Base-by-base conservation (phyloP, 2,113 vertebrate genomes). In the Arvicanthis niloticus region DNA sequence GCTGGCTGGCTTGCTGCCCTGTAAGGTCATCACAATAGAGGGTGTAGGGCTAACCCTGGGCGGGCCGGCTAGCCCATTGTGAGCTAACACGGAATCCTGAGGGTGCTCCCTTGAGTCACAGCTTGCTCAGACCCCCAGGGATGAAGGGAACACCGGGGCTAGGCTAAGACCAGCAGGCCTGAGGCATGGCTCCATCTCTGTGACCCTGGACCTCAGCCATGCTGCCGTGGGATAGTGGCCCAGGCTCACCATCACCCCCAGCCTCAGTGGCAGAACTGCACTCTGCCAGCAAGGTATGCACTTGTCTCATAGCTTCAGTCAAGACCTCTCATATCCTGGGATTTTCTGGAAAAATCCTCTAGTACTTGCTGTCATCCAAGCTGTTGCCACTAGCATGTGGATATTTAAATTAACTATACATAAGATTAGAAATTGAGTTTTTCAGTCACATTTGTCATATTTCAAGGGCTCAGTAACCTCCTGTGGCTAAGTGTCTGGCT, bases 201-300 rank as follows among this genome's bases (percentile, higher is more conserved):
- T 98, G 95, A 98, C 42, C 84, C 70, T 34, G 70, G 92, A 81
- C 92, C 94, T 84, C 91, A 96, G 91, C 94, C 96, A 97, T 98
- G 97, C 95, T 91, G 96, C 96, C 68, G 91, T 89, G 84, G 92
- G 89, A 53, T 75, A 73, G 91, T 67, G 58, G 24, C 51, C 91
- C 91, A 58, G 48, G 70, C 62, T 42, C 76, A 82, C 94, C 97
- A 93, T 90, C 86, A 0, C 56, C 89, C 51, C 95, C 40, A 53
- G 81, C 93, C 82, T 92, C 62, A 40, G 97, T 34, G 81, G 90
- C 88, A 89, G 68, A 75, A 80, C 80, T 60, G 37, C 17, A 40
- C 90, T 7, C 92, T 89, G 75, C 95, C 40, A 65, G 58, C 89
- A 89, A 97, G 97, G 97, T 97, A 90, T 94, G 96, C 15, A 0